Conservation (phyloP, 2,888 invertebrate species). For the Willowsia nigromaculata region DNA sequence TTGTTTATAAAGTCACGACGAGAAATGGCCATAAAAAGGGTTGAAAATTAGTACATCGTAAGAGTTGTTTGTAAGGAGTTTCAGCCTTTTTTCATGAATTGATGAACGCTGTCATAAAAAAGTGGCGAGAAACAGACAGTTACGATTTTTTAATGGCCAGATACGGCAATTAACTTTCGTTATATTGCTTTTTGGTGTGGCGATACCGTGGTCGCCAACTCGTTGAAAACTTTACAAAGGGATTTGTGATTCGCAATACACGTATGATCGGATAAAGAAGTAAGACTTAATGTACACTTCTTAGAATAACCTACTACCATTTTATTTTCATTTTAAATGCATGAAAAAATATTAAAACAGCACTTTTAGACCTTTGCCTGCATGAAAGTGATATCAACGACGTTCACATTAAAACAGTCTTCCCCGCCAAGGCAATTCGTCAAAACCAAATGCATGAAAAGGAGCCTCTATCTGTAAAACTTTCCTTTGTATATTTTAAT, state of each 20-base stretch:
- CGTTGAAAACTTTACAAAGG: not conserved
- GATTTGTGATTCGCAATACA: too few species aligned
- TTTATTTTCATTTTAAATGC: too few species aligned
- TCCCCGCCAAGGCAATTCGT: not conserved
- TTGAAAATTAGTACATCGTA: not conserved
- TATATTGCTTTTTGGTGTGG: not conserved
- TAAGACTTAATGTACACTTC: too few species aligned
- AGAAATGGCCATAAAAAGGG: not conserved
- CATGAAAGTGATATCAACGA: not conserved
- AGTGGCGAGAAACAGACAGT: not conserved
- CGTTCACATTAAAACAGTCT: not conserved
- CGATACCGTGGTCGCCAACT: not conserved
- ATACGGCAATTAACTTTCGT: conserved; percentile 14
- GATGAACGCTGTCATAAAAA: conserved; percentile 1
- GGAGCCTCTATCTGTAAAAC: not conserved
- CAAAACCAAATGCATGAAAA: not conserved
- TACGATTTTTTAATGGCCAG: not conserved
- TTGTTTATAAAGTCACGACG: not conserved
- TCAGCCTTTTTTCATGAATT: not conserved
- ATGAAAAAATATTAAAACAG: too few species aligned
- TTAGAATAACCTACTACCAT: too few species aligned
- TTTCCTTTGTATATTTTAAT: conserved; percentile 34
- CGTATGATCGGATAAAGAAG: too few species aligned
- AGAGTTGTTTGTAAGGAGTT: not conserved
- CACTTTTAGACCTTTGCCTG: not conserved